Evolutionary conservation across 2,888 invertebrate genomes (phyloP).

Genomic region (Calephelis perditalis): DNA sequence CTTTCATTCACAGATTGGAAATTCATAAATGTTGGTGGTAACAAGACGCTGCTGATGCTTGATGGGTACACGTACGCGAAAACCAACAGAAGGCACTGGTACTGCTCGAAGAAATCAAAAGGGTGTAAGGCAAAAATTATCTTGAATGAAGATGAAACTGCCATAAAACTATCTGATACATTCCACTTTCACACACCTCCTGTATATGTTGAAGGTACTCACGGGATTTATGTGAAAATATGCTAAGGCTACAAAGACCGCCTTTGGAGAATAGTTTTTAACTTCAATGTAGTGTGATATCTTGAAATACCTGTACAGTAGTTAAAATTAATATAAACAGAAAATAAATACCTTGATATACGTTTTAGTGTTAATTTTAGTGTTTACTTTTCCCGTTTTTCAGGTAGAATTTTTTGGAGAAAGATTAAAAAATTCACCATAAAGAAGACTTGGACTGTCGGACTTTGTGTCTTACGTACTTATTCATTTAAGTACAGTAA

Average conservation of each 20-base stretch:
- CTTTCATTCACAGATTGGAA: conserved; percentile 19
- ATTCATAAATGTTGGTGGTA: conserved; percentile 23
- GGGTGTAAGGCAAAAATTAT: conserved; percentile 42
- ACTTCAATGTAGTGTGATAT: too few relatives aligned
- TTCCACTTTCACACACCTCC: conserved; percentile 40
- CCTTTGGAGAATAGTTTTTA: too few relatives aligned
- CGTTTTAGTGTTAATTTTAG: too few relatives aligned
- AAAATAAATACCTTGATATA: too few relatives aligned
- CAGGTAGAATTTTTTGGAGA: too few relatives aligned
- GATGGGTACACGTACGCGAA: conserved; percentile 38
- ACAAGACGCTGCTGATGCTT: conserved; percentile 30
- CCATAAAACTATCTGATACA: conserved; percentile 28
- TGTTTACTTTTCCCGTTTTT: too few relatives aligned
- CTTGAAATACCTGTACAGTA: too few relatives aligned
- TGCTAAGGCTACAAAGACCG: conserved; percentile 17
- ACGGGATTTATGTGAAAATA: conserved; percentile 36
- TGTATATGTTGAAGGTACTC: conserved; percentile 27
- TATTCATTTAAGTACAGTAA: too few relatives aligned
- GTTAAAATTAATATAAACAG: too few relatives aligned
- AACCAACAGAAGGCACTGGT: conserved; percentile 34
- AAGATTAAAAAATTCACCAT: too few relatives aligned
- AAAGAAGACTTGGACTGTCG: too few relatives aligned
- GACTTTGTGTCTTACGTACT: too few relatives aligned
- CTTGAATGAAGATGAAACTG: conserved; percentile 28
- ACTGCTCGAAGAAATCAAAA: conserved; percentile 39